These are phyloP conservation scores for Myotis davidii DNA, from an alignment of 2,113 vertebrate species.

Conservation along the genomic window DNA sequence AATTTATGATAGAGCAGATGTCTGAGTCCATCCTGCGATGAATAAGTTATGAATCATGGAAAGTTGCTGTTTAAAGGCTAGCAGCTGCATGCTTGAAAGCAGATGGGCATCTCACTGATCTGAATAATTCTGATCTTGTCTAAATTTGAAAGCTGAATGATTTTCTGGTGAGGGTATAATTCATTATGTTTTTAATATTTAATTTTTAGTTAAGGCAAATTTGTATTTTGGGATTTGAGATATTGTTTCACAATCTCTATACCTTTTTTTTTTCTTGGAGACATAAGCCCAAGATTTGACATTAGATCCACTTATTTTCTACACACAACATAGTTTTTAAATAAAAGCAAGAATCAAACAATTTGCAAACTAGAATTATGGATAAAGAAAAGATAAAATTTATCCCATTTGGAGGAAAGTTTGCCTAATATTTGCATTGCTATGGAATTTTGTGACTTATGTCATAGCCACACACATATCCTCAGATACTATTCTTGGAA, in stretches of 20 bases:
- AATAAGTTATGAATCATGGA: conserved; percentile 82
- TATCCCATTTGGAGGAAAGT: neutral
- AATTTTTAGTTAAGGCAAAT: neutral
- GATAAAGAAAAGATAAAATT: neutral
- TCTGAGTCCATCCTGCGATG: conserved; percentile 77
- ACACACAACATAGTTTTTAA: neutral
- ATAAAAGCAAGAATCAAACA: neutral
- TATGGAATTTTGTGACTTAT: neutral
- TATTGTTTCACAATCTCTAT: neutral
- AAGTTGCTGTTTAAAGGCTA: conserved; percentile 74
- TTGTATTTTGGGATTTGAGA: neutral
- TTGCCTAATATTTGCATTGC: no score
- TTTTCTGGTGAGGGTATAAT: neutral
- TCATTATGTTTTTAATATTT: conserved; percentile 19
- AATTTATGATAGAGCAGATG: conserved; percentile 79
- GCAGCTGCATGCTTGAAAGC: conserved; percentile 81
- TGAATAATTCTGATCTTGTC: conserved; percentile 75
- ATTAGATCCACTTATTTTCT: neutral
- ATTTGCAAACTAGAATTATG: neutral
- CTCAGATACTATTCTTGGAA: neutral
- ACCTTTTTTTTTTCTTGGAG: neutral
- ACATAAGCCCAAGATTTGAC: neutral
- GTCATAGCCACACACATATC: neutral
- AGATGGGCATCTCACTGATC: conserved; percentile 80
- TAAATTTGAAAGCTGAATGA: conserved; percentile 68